These are phyloP conservation scores for Naja naja DNA, from an alignment of 2,113 vertebrate species.

Conservation along the genomic window DNA sequence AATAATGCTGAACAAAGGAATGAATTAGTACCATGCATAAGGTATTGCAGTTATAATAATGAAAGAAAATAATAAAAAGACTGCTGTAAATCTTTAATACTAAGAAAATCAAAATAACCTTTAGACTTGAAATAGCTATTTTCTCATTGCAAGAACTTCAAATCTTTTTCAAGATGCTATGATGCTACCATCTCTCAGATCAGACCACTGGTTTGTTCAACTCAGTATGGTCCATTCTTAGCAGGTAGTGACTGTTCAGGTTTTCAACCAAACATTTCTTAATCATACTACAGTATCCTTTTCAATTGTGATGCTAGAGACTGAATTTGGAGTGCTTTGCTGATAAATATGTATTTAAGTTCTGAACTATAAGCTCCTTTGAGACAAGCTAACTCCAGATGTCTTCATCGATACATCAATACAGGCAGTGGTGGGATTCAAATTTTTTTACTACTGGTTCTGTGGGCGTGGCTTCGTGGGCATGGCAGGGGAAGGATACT, in stretches of 20 bases:
- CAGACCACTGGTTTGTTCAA: background rate
- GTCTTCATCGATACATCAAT: background rate
- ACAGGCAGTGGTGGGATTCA: background rate
- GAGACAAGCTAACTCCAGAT: background rate
- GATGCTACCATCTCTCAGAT: background rate
- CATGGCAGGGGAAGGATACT: no score
- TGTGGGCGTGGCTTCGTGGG: no score
- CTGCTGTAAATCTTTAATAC: slow-evolving; percentile 52
- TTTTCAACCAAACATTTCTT: background rate
- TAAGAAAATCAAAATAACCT: slow-evolving; percentile 26
- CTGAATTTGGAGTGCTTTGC: background rate
- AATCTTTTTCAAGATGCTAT: background rate
- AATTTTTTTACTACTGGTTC: no score
- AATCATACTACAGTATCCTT: background rate
- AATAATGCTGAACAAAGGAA: slow-evolving; percentile 52
- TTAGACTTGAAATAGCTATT: slow-evolving; percentile 46
- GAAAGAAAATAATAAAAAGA: slow-evolving; percentile 46
- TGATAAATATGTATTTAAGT: background rate
- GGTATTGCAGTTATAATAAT: slow-evolving; percentile 42
- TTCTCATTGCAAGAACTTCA: slow-evolving; percentile 31
- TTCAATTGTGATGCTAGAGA: background rate
- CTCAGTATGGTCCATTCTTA: background rate
- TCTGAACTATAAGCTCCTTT: background rate
- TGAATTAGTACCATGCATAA: slow-evolving; percentile 59
- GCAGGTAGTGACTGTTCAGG: background rate